phyloP scores from a whole-genome alignment of 2,888 invertebrate species.

The Nomada ferruginata region DNA sequence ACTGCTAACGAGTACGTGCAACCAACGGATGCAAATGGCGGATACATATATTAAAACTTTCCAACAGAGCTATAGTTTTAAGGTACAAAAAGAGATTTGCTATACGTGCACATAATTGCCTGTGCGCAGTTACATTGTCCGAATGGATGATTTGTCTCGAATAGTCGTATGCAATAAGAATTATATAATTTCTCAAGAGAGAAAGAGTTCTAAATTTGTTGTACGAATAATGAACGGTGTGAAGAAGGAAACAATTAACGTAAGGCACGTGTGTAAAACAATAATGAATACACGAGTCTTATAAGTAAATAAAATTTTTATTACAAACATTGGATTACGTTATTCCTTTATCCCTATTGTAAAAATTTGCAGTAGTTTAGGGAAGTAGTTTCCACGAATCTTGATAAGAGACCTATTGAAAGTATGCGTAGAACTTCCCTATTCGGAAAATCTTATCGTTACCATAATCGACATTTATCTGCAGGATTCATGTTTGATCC shows the following conservation, averaged over 20 bases:
- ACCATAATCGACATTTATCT: conserved; percentile 85
- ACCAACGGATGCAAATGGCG: conserved; percentile 74
- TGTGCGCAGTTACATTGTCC: not conserved
- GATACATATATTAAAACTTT: conserved; percentile 76
- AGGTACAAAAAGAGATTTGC: not conserved
- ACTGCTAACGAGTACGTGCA: conserved; percentile 63
- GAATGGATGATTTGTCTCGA: not conserved
- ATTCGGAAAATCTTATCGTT: not conserved
- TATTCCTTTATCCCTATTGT: no score
- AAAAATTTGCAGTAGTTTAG: no score
- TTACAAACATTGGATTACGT: conserved; percentile 61
- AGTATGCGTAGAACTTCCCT: not conserved
- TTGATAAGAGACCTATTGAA: not conserved
- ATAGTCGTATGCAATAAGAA: not conserved
- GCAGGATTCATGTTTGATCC: conserved; percentile 86
- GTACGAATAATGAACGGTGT: not conserved
- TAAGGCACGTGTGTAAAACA: not conserved
- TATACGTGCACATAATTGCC: no score
- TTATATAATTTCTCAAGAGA: not conserved
- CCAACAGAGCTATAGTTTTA: not conserved
- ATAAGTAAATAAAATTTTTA: conserved; percentile 78
- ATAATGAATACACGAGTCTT: conserved; percentile 30
- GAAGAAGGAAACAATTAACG: no score
- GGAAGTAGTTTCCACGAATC: not conserved
- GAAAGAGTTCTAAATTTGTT: not conserved